Percentiles rank a stretch among this genome's conserved stretches.
Evolutionary conservation across 2,888 invertebrate genomes (phyloP).

Genomic region (Nineta flava): DNA sequence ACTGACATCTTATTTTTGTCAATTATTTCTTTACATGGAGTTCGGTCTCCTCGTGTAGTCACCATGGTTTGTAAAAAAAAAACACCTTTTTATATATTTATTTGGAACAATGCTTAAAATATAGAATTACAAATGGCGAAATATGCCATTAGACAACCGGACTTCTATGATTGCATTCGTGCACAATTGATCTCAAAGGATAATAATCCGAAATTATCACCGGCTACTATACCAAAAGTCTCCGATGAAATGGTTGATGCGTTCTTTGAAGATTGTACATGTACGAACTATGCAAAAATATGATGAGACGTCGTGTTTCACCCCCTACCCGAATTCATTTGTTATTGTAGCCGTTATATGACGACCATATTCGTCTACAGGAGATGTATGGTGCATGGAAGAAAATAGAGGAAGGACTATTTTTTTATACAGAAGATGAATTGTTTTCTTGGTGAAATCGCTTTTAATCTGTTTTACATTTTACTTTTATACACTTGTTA

Average conservation of each 20-base stretch:
- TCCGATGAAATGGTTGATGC: constrained; percentile 57
- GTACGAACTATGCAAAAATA: neutral
- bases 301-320: constrained; percentile 10
- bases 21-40: no score
- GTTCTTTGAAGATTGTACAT: constrained; percentile 42
- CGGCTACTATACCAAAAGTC: constrained; percentile 58
- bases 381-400: no score
- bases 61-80: no score
- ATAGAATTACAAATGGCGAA: constrained; percentile 79
- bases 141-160: constrained; percentile 46
- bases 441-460: no score
- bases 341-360: no score
- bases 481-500: no score
- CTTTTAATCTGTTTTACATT: no score
- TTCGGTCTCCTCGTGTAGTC: no score
- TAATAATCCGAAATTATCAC: constrained; percentile 83
- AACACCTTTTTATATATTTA: no score
- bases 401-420: constrained; percentile 8
- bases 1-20: no score
- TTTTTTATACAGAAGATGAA: neutral
- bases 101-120: constrained; percentile 65
- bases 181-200: constrained; percentile 87
- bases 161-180: constrained; percentile 81
- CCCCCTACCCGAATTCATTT: no score
- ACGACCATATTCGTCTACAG: no score